phyloP scores from a whole-genome alignment of 2,113 vertebrate genomes.

The Gambusia affinis region DNA sequence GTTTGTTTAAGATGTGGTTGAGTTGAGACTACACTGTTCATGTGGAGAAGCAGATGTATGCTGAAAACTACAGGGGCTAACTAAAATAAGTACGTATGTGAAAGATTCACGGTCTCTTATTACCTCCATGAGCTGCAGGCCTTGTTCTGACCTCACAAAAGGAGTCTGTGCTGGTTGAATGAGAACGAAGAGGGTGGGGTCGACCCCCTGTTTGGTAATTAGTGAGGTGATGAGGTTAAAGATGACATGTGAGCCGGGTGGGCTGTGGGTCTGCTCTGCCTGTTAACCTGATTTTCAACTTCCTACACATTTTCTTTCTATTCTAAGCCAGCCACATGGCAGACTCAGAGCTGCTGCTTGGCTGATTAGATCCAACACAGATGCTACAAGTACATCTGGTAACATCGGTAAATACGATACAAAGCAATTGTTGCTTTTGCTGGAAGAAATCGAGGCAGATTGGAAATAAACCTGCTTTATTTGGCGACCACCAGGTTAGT shows the following conservation, averaged over 20 bases:
- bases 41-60: slow-evolving; percentile 12
- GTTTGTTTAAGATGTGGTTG: slow-evolving; percentile 35
- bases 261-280: slow-evolving; percentile 24
- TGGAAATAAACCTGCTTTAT: not conserved
- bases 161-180: slow-evolving; percentile 18
- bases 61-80: slow-evolving; percentile 41
- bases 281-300: slow-evolving; percentile 50
- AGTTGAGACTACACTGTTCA: slow-evolving; percentile 18
- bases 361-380: slow-evolving; percentile 2
- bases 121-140: slow-evolving; percentile 46
- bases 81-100: slow-evolving; percentile 14
- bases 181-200: slow-evolving; percentile 1
- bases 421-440: slow-evolving; percentile 2
- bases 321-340: slow-evolving; percentile 32
- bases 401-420: not conserved
- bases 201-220: slow-evolving; percentile 45
- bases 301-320: slow-evolving; percentile 42
- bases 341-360: slow-evolving; percentile 26
- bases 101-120: slow-evolving; percentile 48
- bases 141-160: slow-evolving; percentile 42
- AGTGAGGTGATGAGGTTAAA: slow-evolving; percentile 53
- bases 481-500: not conserved
- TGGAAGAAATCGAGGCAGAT: not conserved
- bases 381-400: slow-evolving; percentile 20
- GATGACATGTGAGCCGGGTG: slow-evolving; percentile 32